Evolutionary conservation across 1,140 invertebrate genomes (phyloP).

Genomic region (Tribolium madens): DNA sequence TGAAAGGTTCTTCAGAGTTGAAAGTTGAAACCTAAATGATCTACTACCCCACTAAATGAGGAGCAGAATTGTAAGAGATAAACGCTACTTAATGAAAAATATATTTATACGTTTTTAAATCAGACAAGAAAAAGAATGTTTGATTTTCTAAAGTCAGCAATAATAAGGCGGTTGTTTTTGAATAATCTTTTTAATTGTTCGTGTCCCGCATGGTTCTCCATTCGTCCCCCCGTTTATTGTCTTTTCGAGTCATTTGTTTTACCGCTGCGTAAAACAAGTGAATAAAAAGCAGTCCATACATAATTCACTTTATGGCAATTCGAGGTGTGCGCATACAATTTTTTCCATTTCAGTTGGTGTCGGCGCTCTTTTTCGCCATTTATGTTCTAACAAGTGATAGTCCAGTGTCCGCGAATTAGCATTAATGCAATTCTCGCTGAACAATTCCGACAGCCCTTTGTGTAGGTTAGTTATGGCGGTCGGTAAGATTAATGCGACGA

Average conservation of each 20-base stretch:
- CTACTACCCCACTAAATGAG: no score
- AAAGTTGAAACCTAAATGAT: no score
- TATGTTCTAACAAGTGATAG: slow-evolving; percentile 42
- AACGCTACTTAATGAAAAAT: no score
- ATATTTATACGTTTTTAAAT: no score
- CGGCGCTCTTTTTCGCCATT: neutral
- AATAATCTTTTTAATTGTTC: no score
- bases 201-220: no score
- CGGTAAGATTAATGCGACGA: slow-evolving; percentile 46
- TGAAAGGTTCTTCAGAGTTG: no score
- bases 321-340: neutral
- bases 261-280: slow-evolving; percentile 7
- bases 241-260: neutral
- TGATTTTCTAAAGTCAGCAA: no score
- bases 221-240: neutral
- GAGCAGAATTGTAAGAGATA: no score
- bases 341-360: neutral
- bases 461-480: slow-evolving; percentile 44
- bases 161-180: no score
- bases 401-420: slow-evolving; percentile 46
- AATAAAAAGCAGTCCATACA: neutral
- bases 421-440: slow-evolving; percentile 44
- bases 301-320: slow-evolving; percentile 30
- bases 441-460: slow-evolving; percentile 46
- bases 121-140: no score